Evolutionary conservation across 1,140 invertebrate genomes (phyloP).

Genomic region (Ceratina japonica): DNA sequence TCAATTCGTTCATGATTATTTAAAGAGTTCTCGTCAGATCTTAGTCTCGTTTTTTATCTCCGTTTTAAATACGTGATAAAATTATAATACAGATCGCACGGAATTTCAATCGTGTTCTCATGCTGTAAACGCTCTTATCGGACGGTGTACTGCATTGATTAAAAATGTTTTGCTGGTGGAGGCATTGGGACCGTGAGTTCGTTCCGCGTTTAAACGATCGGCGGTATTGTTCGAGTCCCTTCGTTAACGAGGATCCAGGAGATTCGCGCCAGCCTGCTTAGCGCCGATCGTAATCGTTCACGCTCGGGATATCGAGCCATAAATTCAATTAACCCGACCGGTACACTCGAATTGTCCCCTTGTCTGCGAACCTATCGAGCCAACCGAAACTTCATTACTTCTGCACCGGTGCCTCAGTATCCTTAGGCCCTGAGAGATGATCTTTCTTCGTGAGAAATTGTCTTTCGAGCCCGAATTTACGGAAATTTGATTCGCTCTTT

Average conservation of each 20-base stretch:
- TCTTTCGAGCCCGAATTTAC: no score
- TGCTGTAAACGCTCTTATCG: no score
- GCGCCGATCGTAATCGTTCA: constrained; percentile 44
- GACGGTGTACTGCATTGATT: no score
- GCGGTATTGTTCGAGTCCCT: constrained; percentile 25
- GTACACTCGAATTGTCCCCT: constrained; percentile 22
- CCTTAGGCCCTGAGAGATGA: background rate
- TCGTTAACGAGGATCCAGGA: constrained; percentile 38
- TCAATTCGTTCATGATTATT: background rate
- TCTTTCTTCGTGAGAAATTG: background rate
- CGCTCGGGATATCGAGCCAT: constrained; percentile 57
- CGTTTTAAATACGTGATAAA: no score
- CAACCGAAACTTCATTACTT: constrained; percentile 30
- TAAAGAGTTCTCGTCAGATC: background rate
- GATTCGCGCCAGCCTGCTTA: constrained; percentile 17
- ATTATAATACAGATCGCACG: no score
- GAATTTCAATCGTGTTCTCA: background rate
- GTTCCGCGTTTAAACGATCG: background rate
- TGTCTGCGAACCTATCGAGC: background rate
- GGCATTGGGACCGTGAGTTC: background rate
- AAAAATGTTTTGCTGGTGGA: no score
- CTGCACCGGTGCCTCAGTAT: constrained; percentile 18
- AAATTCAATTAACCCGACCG: constrained; percentile 64
- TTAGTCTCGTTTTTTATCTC: no score
- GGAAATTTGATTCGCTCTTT: no score